Base-by-base conservation (phyloP, 2,113 vertebrate genomes). In the Tringa solitaria region DNA sequence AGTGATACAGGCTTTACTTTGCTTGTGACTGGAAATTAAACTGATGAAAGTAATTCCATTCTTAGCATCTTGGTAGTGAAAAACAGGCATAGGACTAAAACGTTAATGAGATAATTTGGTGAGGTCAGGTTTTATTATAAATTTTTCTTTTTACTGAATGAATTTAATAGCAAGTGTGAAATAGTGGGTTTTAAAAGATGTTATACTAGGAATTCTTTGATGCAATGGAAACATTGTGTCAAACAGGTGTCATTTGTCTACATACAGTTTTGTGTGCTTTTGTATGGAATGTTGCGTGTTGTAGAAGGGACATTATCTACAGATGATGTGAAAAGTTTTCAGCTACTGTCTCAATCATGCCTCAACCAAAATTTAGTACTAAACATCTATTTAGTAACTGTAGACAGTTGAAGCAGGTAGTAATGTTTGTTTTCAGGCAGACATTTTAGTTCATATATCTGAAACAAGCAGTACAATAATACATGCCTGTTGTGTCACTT, bases 101-200 rank as follows among this genome's bases (percentile, higher is more conserved):
- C 0, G 0, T 45, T 84, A 41, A 24, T 61, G 12, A 19, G 33
- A 1, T 27, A 1, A 68, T 90, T 78, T 81, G 35, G 5, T 50
- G 53, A 61, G 16, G 75, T 90, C 16, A 1, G 10, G 10, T 41
- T 83, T 57, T 74, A 33, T 77, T 81, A 14, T 57, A 20, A 11
- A 23, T 33, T 76, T 67, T 75, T 53, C 4, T 68, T 35, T 78
- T 90, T 72, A 64, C 15, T 5, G 1, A 76, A 53, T 7, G 48
- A 39, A 64, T 68, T 50, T 65, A 69, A 54, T 48, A 59, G 22
- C 75, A 76, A 22, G 8, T 39, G 6, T 54, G 73, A 84, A 84
- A 78, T 56, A 19, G n/a, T 65, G 43, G 22, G 0, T 81, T 95
- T 14, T 14, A 77, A 65, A 74, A 54, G 37, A 9, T 86, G 48